These are phyloP conservation scores for Hippopotamyrus pictus DNA, from an alignment of 2,797 vertebrate genomes.

Conservation along the genomic window DNA sequence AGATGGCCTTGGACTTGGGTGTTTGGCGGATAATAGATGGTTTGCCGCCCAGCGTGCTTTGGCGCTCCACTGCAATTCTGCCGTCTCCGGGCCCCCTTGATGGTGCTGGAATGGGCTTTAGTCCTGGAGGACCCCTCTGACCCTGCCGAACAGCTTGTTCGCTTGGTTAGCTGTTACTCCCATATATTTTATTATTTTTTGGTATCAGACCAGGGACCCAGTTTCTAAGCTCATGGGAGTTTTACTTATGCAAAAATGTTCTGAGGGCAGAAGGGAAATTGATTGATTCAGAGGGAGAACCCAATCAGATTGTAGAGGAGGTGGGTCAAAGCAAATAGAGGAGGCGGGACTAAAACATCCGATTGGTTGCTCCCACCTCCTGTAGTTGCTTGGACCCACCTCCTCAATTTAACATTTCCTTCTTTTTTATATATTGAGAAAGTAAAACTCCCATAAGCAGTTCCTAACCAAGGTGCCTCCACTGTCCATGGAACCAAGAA, in stretches of 20 bases:
- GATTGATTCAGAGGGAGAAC: background rate
- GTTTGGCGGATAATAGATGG: background rate
- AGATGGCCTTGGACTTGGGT: background rate
- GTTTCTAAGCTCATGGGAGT: background rate
- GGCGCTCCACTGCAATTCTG: background rate
- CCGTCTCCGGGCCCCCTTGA: background rate
- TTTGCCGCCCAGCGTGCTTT: background rate
- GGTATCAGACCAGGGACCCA: background rate
- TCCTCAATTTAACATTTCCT: background rate
- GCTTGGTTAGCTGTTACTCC: background rate
- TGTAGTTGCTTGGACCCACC: too few relatives aligned
- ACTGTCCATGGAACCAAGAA: background rate
- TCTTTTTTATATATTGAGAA: background rate
- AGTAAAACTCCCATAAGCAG: background rate
- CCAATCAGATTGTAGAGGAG: background rate
- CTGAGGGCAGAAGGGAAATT: background rate
- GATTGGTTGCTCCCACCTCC: too few relatives aligned
- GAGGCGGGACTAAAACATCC: background rate
- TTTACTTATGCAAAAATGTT: background rate
- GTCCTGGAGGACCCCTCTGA: background rate
- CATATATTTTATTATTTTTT: background rate
- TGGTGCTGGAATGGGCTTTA: background rate
- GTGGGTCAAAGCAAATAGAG: background rate
- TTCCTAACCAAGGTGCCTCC: background rate
- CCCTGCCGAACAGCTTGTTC: background rate